Evolutionary conservation across 2,797 vertebrate genomes (phyloP), one percentile per base, ranked within the genome.

Genomic region (Coregonus ussuriensis): DNA sequence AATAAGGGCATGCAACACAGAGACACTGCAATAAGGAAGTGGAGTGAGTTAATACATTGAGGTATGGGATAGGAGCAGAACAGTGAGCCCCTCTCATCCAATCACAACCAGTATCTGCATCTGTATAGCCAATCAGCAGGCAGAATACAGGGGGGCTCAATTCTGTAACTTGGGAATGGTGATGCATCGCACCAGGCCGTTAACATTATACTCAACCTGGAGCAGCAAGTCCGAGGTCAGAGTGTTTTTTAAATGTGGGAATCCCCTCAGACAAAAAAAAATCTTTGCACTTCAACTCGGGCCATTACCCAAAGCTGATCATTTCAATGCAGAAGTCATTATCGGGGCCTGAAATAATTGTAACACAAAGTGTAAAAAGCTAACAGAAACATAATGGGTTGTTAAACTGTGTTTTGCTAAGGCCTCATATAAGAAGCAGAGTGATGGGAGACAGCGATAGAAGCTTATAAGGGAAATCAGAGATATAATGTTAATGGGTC

Each of bases 181-280:
- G 53, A 16, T 4, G 6, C 53, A 5, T 56, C n/a, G 5, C 53
- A 56, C 18, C 4, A 56, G 18, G 18, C 18, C 15, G 1, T 56
- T 56, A 56, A 56, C 53, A 56, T 56, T 94, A 99, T 99, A 93
- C 96, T 99, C 93, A 97, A 96, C 95, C 95, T 99, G 96, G 98
- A 99, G 95, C 97, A 98, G 95, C 98, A 99, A 97, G 98, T 99
- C 92, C 94, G 98, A 99, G 98, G 98, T 99, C 96, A 98, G 98
- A 98, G 90, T 88, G 88, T 47, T 3, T 56, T 56, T 18, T 1
- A 54, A 56, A 56, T 47, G 41, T 47, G 0, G 0, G 9, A 47
- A 47, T 47, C 9, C 15, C 16, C 53, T 54, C 15, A 0, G 53
- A 56, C 53, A n/a, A 56, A 56, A 56, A 56, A 47, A 47, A n/a